A percentile compares a stretch with the other conserved stretches of the same genome.
Conservation (phyloP, 2,888 invertebrate genomes). For the Mesoligia furuncula region DNA sequence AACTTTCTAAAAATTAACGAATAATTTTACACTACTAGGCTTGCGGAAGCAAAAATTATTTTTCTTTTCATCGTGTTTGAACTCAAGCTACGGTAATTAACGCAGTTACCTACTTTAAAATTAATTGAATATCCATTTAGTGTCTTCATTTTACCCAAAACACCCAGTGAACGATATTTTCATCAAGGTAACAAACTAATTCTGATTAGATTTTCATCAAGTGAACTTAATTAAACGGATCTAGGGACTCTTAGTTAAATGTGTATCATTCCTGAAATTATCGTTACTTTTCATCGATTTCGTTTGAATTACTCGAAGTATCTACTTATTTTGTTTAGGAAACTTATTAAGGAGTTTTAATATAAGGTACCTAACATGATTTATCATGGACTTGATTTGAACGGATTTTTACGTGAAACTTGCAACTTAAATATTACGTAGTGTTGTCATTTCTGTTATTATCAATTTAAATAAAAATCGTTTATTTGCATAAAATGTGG, state of each 20-base stretch:
- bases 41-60: background rate
- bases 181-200: background rate
- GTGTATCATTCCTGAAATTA: background rate
- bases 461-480: no score
- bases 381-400: background rate
- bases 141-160: constrained; percentile 1
- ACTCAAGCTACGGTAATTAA: constrained; percentile 22
- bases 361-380: background rate
- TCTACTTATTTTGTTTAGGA: background rate
- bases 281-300: background rate
- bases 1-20: background rate
- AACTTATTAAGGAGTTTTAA: background rate
- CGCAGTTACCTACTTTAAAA: constrained; percentile 3
- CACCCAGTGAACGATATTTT: constrained; percentile 6
- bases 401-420: no score
- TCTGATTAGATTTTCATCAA: background rate
- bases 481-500: no score
- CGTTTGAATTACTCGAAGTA: background rate
- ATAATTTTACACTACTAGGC: background rate
- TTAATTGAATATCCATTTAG: constrained; percentile 17
- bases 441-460: background rate
- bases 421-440: background rate
- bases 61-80: constrained; percentile 13
- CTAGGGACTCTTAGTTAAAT: no score
- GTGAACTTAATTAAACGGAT: constrained; percentile 1